Conservation (phyloP, 2,888 invertebrate genomes). For the Sinotaia quadrata region DNA sequence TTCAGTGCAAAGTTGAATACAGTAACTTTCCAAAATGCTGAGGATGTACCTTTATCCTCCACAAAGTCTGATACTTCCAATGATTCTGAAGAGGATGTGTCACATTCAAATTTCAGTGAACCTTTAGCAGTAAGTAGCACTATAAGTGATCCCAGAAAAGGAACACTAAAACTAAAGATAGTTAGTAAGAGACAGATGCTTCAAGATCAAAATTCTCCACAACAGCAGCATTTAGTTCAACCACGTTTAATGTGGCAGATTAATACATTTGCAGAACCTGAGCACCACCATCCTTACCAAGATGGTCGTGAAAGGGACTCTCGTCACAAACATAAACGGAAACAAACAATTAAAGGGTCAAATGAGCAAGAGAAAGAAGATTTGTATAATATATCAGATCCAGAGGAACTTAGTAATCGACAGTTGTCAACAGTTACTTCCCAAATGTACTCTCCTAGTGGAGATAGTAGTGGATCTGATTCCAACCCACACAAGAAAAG, state of each 20-base stretch:
- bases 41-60: neutral
- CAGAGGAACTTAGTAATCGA: slow-evolving; percentile 37
- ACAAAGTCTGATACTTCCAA: slow-evolving; percentile 31
- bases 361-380: slow-evolving; percentile 35
- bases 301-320: slow-evolving; percentile 34
- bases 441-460: slow-evolving; percentile 36
- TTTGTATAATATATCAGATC: slow-evolving; percentile 44
- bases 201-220: slow-evolving; percentile 17
- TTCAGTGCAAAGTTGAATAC: no score
- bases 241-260: slow-evolving; percentile 19
- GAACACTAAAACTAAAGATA: slow-evolving; percentile 70
- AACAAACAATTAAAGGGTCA: slow-evolving; percentile 18
- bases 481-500: slow-evolving; percentile 36
- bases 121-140: slow-evolving; percentile 44
- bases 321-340: slow-evolving; percentile 34
- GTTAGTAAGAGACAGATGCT: slow-evolving; percentile 51
- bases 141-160: slow-evolving; percentile 65
- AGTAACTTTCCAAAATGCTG: no score
- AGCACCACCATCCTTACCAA: neutral
- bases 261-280: neutral
- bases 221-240: neutral
- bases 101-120: neutral
- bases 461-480: slow-evolving; percentile 45
- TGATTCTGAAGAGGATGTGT: slow-evolving; percentile 30
- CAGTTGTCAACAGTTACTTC: slow-evolving; percentile 17